phyloP scores from a whole-genome alignment of 2,797 vertebrate genomes.

The Ibycter americanus region DNA sequence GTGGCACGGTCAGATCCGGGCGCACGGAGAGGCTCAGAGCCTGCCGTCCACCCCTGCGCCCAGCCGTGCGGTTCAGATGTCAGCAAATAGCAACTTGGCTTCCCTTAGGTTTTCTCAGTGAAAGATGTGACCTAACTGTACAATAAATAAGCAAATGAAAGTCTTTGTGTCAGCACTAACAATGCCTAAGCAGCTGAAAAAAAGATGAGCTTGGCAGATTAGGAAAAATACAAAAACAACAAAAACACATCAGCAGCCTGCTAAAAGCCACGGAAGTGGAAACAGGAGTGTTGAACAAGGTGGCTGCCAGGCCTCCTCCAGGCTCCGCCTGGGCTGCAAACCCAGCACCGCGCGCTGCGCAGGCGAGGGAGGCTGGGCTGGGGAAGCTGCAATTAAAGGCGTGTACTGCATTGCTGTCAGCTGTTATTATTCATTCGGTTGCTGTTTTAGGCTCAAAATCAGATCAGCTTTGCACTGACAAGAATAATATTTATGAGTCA shows the following conservation, averaged over 20 bases:
- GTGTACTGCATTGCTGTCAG: conserved; percentile 16
- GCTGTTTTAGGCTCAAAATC: conserved; percentile 13
- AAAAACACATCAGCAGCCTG: not conserved
- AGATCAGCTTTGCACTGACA: conserved; percentile 17
- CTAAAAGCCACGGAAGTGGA: not conserved
- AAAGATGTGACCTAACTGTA: not conserved
- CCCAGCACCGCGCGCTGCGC: not conserved
- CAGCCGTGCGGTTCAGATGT: fast-evolving
- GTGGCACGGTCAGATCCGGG: fast-evolving
- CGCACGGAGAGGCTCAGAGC: not conserved
- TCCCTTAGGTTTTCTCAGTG: not conserved
- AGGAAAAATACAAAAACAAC: not conserved
- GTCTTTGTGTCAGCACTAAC: not conserved
- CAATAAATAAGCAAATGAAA: not conserved
- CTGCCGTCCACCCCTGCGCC: not conserved
- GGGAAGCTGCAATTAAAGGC: not conserved
- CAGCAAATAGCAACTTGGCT: not conserved
- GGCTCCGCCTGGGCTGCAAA: not conserved
- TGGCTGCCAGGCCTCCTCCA: not conserved
- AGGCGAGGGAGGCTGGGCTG: not conserved
- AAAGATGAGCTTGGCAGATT: not conserved
- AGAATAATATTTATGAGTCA: conserved; percentile 24
- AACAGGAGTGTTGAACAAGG: not conserved
- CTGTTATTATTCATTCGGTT: conserved; percentile 9
- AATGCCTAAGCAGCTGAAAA: not conserved